Evolutionary conservation across 2,888 invertebrate genomes (phyloP).

Genomic region (Chrysolina haemoptera): DNA sequence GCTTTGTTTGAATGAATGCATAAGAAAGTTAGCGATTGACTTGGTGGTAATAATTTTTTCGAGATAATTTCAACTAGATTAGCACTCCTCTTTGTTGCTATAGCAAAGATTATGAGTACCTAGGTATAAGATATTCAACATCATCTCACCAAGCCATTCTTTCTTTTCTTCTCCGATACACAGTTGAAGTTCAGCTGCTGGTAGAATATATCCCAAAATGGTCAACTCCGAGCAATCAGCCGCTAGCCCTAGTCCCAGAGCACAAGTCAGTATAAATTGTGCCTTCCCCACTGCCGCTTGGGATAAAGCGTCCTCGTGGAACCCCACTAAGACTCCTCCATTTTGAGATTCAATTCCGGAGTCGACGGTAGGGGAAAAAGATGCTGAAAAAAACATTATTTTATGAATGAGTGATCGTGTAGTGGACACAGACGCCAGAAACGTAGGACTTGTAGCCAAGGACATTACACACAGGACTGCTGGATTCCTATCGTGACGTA

Average conservation of each 20-base stretch:
- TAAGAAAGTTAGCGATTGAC: too few relatives aligned
- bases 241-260: slow-evolving; percentile 78
- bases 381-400: slow-evolving; percentile 27
- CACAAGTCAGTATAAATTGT: slow-evolving; percentile 77
- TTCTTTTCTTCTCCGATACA: slow-evolving; percentile 82
- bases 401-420: too few relatives aligned
- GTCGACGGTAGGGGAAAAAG: slow-evolving; percentile 51
- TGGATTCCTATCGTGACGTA: too few relatives aligned
- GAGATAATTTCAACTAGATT: too few relatives aligned
- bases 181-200: slow-evolving; percentile 84
- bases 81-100: too few relatives aligned
- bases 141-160: slow-evolving; percentile 79
- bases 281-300: slow-evolving; percentile 83
- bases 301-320: slow-evolving; percentile 83
- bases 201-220: slow-evolving; percentile 81
- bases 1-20: too few relatives aligned
- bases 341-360: slow-evolving; percentile 55
- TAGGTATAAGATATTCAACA: background rate
- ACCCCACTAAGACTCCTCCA: slow-evolving; percentile 76
- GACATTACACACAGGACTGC: too few relatives aligned
- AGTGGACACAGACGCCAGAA: too few relatives aligned
- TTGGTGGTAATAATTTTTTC: too few relatives aligned
- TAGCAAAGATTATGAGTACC: too few relatives aligned
- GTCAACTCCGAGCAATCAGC: slow-evolving; percentile 80
- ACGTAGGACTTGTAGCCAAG: too few relatives aligned